These are phyloP conservation scores for Melanotaenia boesemani DNA, from an alignment of 2,797 vertebrate genomes.

Conservation along the genomic window DNA sequence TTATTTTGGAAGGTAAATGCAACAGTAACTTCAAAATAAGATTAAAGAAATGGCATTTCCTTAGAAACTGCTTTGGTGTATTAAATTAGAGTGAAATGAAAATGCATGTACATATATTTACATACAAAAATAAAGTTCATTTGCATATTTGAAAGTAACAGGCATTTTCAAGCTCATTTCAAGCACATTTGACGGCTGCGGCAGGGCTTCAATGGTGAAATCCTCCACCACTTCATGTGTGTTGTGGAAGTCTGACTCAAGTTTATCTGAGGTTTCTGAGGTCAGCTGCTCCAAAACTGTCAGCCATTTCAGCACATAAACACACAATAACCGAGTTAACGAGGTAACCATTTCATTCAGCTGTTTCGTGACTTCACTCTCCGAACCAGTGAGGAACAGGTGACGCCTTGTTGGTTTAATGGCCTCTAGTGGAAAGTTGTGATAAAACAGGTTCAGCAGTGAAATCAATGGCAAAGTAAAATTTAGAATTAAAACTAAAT, in stretches of 20 bases:
- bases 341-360: conserved; percentile 2
- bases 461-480: neutral
- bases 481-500: too few species aligned
- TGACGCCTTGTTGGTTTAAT: neutral
- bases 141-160: too few species aligned
- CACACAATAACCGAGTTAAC: neutral
- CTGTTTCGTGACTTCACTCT: neutral
- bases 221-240: neutral
- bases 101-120: neutral
- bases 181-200: too few species aligned
- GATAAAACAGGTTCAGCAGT: conserved; percentile 1
- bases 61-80: neutral
- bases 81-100: neutral
- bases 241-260: neutral
- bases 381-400: neutral
- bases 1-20: neutral
- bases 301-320: neutral
- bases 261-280: neutral
- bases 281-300: neutral
- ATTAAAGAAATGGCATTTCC: neutral
- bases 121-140: too few species aligned
- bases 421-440: conserved; percentile 34
- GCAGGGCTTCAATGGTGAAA: neutral
- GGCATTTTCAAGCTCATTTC: too few species aligned
- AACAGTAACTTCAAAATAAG: neutral